A percentile compares a stretch with the other conserved stretches of the same genome.
phyloP scores from a whole-genome alignment of 2,888 invertebrate genomes.

The Neocrepidodera transversa region DNA sequence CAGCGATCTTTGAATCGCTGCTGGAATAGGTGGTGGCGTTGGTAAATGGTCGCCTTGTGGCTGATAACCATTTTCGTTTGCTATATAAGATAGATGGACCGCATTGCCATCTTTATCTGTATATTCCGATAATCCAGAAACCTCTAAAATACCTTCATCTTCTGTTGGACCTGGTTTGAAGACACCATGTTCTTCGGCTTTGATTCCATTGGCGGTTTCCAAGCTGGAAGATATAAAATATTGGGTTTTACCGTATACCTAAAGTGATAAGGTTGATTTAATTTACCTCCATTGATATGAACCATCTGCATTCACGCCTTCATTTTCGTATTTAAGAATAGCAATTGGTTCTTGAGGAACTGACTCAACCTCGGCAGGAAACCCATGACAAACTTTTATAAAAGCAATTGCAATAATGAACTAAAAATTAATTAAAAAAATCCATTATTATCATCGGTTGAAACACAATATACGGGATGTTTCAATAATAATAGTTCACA shows the following conservation, averaged over 20 bases:
- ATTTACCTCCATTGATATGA: conserved; percentile 58
- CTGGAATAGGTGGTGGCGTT: conserved; percentile 82
- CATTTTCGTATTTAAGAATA: conserved; percentile 67
- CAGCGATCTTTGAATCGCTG: conserved; percentile 72
- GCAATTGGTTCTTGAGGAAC: conserved; percentile 62
- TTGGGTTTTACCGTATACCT: no score
- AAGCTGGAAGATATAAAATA: conserved; percentile 61
- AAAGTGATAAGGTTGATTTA: no score
- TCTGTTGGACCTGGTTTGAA: conserved; percentile 74
- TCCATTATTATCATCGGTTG: no score
- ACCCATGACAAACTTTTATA: not conserved
- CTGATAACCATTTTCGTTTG: conserved; percentile 75
- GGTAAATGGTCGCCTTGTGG: conserved; percentile 75
- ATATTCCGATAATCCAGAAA: conserved; percentile 59
- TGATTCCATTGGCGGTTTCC: conserved; percentile 78
- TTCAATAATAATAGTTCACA: no score
- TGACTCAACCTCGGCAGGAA: not conserved
- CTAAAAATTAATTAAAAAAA: not conserved
- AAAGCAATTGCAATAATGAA: not conserved
- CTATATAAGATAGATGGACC: conserved; percentile 70
- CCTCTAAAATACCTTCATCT: conserved; percentile 69
- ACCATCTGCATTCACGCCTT: conserved; percentile 70
- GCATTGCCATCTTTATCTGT: conserved; percentile 75
- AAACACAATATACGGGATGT: no score
- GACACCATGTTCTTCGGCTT: conserved; percentile 73